phyloP scores from a whole-genome alignment of 2,113 vertebrate species.

The Platysteira castanea region DNA sequence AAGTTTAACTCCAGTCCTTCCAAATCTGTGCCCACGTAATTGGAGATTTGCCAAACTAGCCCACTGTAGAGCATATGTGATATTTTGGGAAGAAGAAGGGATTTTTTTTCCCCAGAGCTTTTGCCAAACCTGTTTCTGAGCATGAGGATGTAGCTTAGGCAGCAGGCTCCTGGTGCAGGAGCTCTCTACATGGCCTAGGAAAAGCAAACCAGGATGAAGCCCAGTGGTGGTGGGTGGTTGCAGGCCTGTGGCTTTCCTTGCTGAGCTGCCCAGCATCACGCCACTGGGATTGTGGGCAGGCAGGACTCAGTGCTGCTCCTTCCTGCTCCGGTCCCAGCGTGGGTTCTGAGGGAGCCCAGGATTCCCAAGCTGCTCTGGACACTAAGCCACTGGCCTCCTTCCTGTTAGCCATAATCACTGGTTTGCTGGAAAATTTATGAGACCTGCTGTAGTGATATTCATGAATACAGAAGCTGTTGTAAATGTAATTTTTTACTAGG shows the following conservation, averaged over 20 bases:
- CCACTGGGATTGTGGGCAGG: neutral
- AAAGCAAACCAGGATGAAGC: neutral
- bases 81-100: neutral
- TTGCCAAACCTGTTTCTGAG: neutral
- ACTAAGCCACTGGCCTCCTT: constrained; percentile 45
- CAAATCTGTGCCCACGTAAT: neutral
- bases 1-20: neutral
- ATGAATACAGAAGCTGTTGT: neutral
- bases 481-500: neutral
- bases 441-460: neutral
- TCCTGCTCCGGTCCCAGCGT: neutral
- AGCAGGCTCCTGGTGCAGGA: neutral
- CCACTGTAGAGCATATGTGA: neutral
- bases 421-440: constrained; percentile 40
- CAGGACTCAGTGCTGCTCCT: neutral
- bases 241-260: neutral
- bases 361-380: constrained; percentile 27
- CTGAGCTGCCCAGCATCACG: neutral
- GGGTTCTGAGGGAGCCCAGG: neutral
- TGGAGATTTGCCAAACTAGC: neutral
- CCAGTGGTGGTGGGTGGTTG: neutral
- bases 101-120: neutral
- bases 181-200: rapidly evolving
- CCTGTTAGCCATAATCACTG: constrained; percentile 29
- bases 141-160: neutral